Conservation (phyloP, 64 coral and sea anemone genomes). For the Anthopleura sola region DNA sequence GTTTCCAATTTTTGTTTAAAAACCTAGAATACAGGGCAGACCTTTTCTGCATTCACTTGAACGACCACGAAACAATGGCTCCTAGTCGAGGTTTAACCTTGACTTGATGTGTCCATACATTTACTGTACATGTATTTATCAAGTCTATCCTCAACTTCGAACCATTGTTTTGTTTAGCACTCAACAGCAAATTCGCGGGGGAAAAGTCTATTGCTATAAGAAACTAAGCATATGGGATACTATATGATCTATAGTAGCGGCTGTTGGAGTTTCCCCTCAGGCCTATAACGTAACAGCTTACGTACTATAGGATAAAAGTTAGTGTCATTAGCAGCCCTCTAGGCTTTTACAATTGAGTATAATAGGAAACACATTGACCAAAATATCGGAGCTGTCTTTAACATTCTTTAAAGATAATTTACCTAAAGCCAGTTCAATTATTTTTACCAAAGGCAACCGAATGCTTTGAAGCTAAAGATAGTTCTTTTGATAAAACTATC, state of each 20-base stretch:
- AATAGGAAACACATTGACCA: constrained; percentile 2
- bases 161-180: no score
- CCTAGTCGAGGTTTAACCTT: no score
- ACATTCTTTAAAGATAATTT: neutral
- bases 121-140: no score
- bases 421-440: neutral
- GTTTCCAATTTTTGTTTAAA: no score
- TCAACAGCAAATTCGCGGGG: no score
- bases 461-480: neutral
- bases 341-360: neutral
- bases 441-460: constrained; percentile 19
- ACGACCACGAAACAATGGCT: no score
- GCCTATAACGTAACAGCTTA: neutral
- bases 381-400: constrained; percentile 7
- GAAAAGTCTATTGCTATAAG: neutral
- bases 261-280: neutral
- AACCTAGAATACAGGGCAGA: no score
- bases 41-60: no score
- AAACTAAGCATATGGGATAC: neutral
- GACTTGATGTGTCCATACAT: no score
- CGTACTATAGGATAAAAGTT: neutral
- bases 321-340: neutral
- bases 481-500: neutral
- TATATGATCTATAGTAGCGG: neutral
- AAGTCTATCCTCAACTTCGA: no score